These are phyloP conservation scores for Actias luna DNA, from an alignment of 2,888 invertebrate genomes.

Conservation along the genomic window DNA sequence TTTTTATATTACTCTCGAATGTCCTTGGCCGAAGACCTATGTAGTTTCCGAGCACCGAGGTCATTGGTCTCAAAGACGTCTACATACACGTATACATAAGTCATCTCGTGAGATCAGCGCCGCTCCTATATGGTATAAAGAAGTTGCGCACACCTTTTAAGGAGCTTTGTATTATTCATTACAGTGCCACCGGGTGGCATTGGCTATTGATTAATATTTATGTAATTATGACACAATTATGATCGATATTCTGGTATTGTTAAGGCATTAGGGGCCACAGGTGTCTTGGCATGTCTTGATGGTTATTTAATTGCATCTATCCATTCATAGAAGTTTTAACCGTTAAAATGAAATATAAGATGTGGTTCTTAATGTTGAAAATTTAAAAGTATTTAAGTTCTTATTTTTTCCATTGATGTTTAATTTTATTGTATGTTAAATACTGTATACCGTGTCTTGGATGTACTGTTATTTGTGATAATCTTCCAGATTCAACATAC, in stretches of 20 bases:
- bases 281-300: background rate
- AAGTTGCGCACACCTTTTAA: conserved; percentile 11
- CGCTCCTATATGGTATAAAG: conserved; percentile 31
- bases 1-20: background rate
- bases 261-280: background rate
- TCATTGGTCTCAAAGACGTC: conserved; percentile 26
- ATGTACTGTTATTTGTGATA: background rate
- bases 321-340: background rate
- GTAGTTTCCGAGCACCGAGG: conserved; percentile 28
- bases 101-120: conserved; percentile 40
- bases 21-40: conserved; percentile 28
- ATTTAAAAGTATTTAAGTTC: background rate
- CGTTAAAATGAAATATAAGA: background rate
- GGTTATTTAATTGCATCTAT: background rate
- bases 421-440: no score
- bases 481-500: background rate
- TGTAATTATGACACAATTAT: background rate
- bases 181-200: conserved; percentile 3
- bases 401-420: no score
- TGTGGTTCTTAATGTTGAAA: no score
- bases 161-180: conserved; percentile 11
- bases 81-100: conserved; percentile 18
- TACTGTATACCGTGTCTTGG: background rate
- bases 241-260: background rate
- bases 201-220: conserved; percentile 1